These are phyloP conservation scores for Psammodynastes pulverulentus DNA, from an alignment of 2,113 vertebrate species.

Conservation along the genomic window DNA sequence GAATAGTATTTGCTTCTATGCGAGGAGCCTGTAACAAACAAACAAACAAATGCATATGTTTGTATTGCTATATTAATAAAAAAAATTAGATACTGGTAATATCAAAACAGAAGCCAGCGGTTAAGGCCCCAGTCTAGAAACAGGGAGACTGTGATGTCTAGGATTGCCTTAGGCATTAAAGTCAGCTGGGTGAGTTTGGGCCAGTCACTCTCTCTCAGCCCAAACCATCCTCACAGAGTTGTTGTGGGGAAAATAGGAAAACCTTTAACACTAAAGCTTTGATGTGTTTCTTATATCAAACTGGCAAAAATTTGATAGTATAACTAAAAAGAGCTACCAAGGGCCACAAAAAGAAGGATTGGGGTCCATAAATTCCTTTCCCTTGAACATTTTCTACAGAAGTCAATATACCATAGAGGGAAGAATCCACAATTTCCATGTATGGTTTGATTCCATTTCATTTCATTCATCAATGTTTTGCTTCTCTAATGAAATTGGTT, in stretches of 20 bases:
- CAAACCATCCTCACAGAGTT: background rate
- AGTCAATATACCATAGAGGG: background rate
- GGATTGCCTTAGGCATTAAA: background rate
- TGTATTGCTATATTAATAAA: background rate
- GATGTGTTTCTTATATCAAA: background rate
- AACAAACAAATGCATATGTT: background rate
- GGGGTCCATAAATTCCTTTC: background rate
- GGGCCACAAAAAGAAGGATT: background rate
- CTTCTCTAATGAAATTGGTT: background rate
- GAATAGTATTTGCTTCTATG: slow-evolving; percentile 88
- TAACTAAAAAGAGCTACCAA: background rate
- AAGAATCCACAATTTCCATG: background rate
- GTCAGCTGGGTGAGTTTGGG: background rate
- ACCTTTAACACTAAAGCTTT: background rate
- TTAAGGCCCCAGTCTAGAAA: background rate
- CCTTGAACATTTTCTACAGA: background rate
- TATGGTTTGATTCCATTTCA: background rate
- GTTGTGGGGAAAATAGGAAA: background rate
- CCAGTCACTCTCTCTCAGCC: background rate
- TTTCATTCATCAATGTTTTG: background rate
- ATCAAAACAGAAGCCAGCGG: background rate
- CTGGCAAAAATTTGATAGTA: background rate
- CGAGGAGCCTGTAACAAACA: slow-evolving; percentile 79
- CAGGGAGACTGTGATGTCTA: background rate
- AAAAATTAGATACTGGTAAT: background rate